Conservation (phyloP, 2,888 invertebrate species). For the Drosophila mayaguana region DNA sequence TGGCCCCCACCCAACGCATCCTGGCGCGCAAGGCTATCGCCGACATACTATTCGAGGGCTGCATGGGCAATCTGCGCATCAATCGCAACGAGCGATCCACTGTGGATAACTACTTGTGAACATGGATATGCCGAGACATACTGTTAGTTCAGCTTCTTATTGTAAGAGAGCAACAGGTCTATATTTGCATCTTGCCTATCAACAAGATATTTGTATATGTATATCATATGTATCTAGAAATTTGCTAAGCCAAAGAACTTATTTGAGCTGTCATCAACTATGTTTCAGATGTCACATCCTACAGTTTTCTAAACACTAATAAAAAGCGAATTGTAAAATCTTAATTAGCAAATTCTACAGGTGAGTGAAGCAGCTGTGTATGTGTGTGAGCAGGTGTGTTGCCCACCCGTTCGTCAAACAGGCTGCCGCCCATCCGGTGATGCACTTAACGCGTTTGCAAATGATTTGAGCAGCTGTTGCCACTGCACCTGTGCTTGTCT, state of each 20-base stretch:
- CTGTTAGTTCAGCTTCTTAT: constrained; percentile 5
- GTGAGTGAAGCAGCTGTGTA: constrained; percentile 6
- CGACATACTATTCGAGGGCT: constrained; percentile 81
- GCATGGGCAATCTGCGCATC: constrained; percentile 78
- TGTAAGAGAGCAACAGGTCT: not conserved
- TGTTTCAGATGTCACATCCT: constrained; percentile 31
- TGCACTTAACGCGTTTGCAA: constrained; percentile 77
- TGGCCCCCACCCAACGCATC: constrained; percentile 74
- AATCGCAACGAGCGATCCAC: constrained; percentile 58
- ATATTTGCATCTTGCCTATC: not conserved
- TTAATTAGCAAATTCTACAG: constrained; percentile 51
- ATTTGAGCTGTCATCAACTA: constrained; percentile 29
- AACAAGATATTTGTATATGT: constrained; percentile 2
- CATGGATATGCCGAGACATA: not conserved
- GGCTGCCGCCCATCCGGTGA: constrained; percentile 71
- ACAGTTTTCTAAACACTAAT: constrained; percentile 29
- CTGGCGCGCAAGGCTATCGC: constrained; percentile 81
- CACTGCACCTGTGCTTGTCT: constrained; percentile 55
- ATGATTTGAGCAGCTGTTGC: constrained; percentile 74
- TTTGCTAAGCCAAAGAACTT: constrained; percentile 10
- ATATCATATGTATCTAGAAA: not conserved
- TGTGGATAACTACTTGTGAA: constrained; percentile 43
- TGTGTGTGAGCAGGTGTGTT: constrained; percentile 26
- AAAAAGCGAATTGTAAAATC: constrained; percentile 56
- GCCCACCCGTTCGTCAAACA: constrained; percentile 47